A percentile compares a stretch with the other conserved stretches of the same genome.
Conservation (phyloP, 2,113 vertebrate species). For the Grammomys dolichurus region DNA sequence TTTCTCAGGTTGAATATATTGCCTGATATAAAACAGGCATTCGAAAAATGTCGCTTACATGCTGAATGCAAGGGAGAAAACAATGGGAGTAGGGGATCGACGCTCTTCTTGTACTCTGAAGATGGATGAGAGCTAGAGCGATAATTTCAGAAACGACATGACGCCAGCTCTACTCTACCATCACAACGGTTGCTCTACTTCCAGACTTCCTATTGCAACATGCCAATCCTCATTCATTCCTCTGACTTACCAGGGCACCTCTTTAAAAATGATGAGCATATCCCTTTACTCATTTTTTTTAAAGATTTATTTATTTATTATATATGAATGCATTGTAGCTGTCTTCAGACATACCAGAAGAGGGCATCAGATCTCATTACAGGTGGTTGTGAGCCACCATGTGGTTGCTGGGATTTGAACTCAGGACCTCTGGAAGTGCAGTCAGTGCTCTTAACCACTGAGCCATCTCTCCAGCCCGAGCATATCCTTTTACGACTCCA, state of each 20-base stretch:
- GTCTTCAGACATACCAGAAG: too few relatives aligned
- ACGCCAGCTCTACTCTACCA: not conserved
- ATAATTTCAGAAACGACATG: slow-evolving; percentile 17
- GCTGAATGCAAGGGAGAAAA: not conserved
- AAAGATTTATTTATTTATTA: too few relatives aligned
- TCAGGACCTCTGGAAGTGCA: too few relatives aligned
- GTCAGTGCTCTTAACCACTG: too few relatives aligned
- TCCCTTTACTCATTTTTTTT: not conserved
- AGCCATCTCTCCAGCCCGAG: too few relatives aligned
- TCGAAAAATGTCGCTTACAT: slow-evolving; percentile 15
- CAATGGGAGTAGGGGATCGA: not conserved
- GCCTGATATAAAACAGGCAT: slow-evolving; percentile 20
- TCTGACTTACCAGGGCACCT: not conserved
- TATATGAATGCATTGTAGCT: too few relatives aligned
- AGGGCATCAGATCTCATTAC: too few relatives aligned
- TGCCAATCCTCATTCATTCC: not conserved
- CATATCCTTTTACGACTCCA: not conserved
- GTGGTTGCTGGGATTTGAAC: too few relatives aligned
- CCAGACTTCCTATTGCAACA: not conserved
- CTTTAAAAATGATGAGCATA: not conserved
- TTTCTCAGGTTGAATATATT: not conserved
- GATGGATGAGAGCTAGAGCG: not conserved
- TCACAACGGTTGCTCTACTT: not conserved
- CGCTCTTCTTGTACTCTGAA: not conserved
- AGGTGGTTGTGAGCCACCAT: too few relatives aligned